Evolutionary conservation across 2,888 invertebrate species (phyloP), one percentile per base, ranked within the genome.

Genomic region (Dione juno): DNA sequence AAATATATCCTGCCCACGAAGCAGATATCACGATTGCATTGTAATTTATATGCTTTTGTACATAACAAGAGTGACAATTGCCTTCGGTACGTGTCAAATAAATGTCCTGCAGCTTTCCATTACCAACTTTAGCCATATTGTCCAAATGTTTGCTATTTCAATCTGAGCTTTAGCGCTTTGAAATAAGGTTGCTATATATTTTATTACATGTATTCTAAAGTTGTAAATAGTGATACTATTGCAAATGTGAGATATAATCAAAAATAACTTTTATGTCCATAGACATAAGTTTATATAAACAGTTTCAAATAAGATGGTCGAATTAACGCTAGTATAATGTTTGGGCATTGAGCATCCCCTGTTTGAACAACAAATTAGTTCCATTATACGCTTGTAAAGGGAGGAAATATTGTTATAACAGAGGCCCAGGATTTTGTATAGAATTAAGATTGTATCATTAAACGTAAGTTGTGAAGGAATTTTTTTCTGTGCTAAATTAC

Each of bases 321-420:
- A 81, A 59, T 70, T 66, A 69, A 67, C 63, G 53, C 58, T 78
- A 63, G 74, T 80, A 82, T 80, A 80, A 84, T 89, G 88, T 91
- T 91, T 90, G 88, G 86, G 83, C 86, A 82, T 82, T 81, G 82
- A 87, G 81, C 82, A 82, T 81, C 89, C 88, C 89, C 82, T 92
- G 89, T 92, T 92, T 92, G 91, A 90, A 89, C 89, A 91, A 90
- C 90, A 90, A 92, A 92, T 92, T 92, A 92, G 90, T 89, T 89
- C 83, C 87, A 91, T 92, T 92, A 91, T 88, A 89, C 90, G 89
- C 86, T 87, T 88, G 87, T 89, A 87, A 88, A 84, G 85, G 86
- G 84, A 83, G 82, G 85, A 87, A 84, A 84, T 86, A 77, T 80
- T 78, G 81, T 80, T 83, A 79, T 79, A 77, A 81, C 81, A 74